Conservation (phyloP, 2,113 vertebrate genomes). For the Indicator maculatus region DNA sequence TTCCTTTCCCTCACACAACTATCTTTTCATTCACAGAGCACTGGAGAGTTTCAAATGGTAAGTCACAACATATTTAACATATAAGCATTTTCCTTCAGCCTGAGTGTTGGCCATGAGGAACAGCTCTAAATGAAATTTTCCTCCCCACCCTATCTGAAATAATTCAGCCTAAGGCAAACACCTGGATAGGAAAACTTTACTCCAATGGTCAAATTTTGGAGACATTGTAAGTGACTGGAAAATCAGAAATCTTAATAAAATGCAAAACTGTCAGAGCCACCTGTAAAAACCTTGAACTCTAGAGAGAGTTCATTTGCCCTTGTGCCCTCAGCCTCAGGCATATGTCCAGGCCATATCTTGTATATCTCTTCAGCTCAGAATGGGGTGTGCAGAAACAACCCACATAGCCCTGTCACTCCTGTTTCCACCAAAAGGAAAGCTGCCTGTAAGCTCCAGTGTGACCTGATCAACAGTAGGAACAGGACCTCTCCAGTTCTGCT, state of each 20-base stretch:
- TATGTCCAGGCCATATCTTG: no score
- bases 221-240: constrained; percentile 1
- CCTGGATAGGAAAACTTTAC: constrained; percentile 47
- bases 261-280: neutral
- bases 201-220: constrained; percentile 33
- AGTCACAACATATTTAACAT: neutral
- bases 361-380: neutral
- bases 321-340: rapidly evolving
- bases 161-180: constrained; percentile 43
- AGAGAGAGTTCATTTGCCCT: neutral
- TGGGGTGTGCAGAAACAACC: neutral
- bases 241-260: constrained; percentile 21
- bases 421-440: neutral
- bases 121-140: neutral
- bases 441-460: neutral
- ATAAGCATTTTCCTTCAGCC: neutral
- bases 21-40: neutral
- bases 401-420: neutral
- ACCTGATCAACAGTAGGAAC: neutral
- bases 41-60: neutral
- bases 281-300: constrained; percentile 7
- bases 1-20: neutral
- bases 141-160: neutral
- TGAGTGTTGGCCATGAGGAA: neutral
- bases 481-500: neutral